Conservation (phyloP, 2,888 invertebrate genomes). For the Spodoptera picta region DNA sequence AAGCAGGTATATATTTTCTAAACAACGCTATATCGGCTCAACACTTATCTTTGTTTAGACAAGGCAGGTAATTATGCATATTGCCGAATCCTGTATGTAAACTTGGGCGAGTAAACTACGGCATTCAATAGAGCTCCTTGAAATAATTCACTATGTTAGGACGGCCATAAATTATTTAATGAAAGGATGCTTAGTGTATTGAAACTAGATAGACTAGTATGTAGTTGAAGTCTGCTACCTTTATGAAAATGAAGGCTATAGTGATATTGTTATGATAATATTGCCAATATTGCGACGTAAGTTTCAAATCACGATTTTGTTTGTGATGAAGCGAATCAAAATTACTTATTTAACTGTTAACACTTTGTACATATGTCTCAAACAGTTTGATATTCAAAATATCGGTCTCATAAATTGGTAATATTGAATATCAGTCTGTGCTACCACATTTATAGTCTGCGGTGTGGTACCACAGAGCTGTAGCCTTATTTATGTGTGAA, state of each 20-base stretch:
- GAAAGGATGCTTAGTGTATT: slow-evolving; percentile 9
- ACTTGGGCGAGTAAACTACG: slow-evolving; percentile 43
- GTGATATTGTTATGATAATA: slow-evolving; percentile 1
- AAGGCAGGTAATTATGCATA: slow-evolving; percentile 57
- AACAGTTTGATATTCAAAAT: too few species aligned
- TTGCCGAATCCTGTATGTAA: slow-evolving; percentile 43
- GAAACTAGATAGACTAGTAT: slow-evolving; percentile 4
- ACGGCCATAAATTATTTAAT: slow-evolving; percentile 54
- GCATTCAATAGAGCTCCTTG: slow-evolving; percentile 51
- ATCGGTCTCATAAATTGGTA: too few species aligned
- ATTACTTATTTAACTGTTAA: too few species aligned
- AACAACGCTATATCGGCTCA: slow-evolving; percentile 23
- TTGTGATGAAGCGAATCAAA: not conserved
- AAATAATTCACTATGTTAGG: slow-evolving; percentile 57
- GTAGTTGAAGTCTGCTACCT: not conserved
- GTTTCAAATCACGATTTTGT: not conserved
- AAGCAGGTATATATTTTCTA: slow-evolving; percentile 34
- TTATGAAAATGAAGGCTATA: not conserved
- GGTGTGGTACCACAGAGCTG: too few species aligned
- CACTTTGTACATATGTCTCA: too few species aligned
- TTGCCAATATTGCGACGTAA: not conserved
- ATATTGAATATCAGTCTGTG: too few species aligned
- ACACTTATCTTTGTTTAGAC: slow-evolving; percentile 53
- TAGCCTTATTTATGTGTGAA: too few species aligned
- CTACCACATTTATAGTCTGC: too few species aligned